Percentiles rank a stretch among this genome's conserved stretches.
Conservation (phyloP, 64 coral and sea anemone species). For the Platygyra sinensis region DNA sequence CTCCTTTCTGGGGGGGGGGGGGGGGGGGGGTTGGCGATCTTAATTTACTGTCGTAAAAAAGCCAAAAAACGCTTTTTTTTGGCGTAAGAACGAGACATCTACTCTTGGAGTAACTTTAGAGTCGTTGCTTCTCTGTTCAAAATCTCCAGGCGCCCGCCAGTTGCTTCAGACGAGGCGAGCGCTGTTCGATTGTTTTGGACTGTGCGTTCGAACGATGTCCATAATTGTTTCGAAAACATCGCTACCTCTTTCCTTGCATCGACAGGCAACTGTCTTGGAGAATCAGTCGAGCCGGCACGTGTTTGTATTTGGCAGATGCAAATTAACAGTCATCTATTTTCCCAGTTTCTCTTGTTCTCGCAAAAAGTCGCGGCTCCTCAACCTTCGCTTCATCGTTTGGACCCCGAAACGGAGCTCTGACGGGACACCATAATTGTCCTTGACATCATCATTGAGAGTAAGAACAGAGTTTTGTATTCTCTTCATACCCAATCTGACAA, state of each 20-base stretch:
- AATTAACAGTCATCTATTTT: slow-evolving; percentile 34
- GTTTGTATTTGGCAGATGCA: not conserved
- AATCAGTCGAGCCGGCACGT: slow-evolving; percentile 1
- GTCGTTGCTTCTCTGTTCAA: not conserved
- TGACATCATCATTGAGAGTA: slow-evolving; percentile 26
- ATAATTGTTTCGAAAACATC: not conserved
- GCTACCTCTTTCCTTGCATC: not conserved
- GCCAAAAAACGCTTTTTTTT: slow-evolving; percentile 72
- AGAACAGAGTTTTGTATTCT: slow-evolving; percentile 61
- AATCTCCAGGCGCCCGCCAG: not conserved
- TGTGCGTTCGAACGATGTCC: not conserved
- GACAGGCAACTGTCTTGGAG: not conserved
- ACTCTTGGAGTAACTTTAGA: slow-evolving; percentile 44
- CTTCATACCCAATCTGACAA: slow-evolving; percentile 35
- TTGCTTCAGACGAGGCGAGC: slow-evolving; percentile 1
- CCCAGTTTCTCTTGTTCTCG: slow-evolving; percentile 34
- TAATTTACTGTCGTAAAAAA: slow-evolving; percentile 26
- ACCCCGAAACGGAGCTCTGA: slow-evolving; percentile 30
- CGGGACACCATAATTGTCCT: slow-evolving; percentile 17
- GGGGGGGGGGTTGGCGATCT: not conserved
- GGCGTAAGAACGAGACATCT: slow-evolving; percentile 45
- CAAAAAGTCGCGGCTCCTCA: not conserved
- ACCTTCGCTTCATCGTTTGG: slow-evolving; percentile 27
- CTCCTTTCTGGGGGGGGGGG: too few species aligned
- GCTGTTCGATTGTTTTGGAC: not conserved